phyloP scores from a whole-genome alignment of 1,140 invertebrate species.

The Leptopilina clavipes region DNA sequence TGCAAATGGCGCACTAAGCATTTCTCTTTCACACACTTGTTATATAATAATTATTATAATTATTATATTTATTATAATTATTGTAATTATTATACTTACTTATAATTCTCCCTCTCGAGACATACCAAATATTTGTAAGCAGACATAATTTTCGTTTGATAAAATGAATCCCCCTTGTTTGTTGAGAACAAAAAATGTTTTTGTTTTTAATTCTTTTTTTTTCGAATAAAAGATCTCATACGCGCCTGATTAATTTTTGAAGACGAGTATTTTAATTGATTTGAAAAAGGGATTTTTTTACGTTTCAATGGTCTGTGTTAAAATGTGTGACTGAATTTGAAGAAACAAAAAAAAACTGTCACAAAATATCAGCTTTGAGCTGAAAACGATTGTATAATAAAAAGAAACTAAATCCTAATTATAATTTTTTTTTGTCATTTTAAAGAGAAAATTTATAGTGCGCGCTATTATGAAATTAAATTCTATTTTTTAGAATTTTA shows the following conservation, averaged over 20 bases:
- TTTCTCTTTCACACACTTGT: neutral
- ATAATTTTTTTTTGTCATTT: neutral
- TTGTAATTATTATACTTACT: no score
- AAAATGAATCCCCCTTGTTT: neutral
- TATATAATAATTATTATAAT: no score
- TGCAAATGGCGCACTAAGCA: constrained; percentile 5
- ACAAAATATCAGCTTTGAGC: neutral
- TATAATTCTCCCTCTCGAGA: no score
- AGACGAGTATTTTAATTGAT: neutral
- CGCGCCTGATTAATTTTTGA: neutral
- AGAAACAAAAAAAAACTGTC: neutral
- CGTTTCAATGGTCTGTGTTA: neutral
- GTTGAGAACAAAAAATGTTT: neutral
- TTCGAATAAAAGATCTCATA: constrained; percentile 10
- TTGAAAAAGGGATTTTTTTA: neutral
- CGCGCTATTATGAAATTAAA: no score
- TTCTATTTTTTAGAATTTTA: no score
- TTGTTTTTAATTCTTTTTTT: neutral
- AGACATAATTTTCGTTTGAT: constrained; percentile 5
- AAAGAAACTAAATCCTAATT: neutral
- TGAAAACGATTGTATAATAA: constrained; percentile 17
- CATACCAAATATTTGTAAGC: constrained; percentile 26
- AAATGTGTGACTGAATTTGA: neutral
- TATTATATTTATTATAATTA: no score
- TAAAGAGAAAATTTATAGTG: neutral